phyloP scores from a whole-genome alignment of 64 coral and sea anemone genomes.

The Catalaphyllia jardinei region DNA sequence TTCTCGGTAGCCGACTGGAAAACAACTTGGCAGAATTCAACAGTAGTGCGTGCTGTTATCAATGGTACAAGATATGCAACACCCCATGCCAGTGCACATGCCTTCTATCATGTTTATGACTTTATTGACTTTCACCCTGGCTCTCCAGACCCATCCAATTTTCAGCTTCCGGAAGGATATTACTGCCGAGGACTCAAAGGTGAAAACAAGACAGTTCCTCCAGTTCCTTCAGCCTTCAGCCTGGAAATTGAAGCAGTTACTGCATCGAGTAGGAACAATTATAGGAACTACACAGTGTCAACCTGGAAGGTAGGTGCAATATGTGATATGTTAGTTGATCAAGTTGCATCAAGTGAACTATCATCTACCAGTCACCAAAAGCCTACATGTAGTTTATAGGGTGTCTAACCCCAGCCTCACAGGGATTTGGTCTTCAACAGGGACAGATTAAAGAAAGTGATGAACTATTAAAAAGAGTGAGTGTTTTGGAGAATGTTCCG shows the following conservation, averaged over 20 bases:
- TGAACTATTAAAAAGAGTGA: too few relatives aligned
- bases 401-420: too few relatives aligned
- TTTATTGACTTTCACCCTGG: constrained; percentile 76
- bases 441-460: too few relatives aligned
- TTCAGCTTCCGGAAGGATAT: constrained; percentile 69
- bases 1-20: constrained; percentile 71
- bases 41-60: constrained; percentile 64
- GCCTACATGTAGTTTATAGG: too few relatives aligned
- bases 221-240: constrained; percentile 57
- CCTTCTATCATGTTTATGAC: constrained; percentile 82
- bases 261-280: not conserved
- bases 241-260: constrained; percentile 36
- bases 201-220: constrained; percentile 41
- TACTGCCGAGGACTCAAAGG: constrained; percentile 64
- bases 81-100: not conserved
- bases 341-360: too few relatives aligned
- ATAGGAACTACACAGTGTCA: not conserved
- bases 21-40: constrained; percentile 39
- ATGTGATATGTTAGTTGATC: too few relatives aligned
- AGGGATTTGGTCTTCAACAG: too few relatives aligned
- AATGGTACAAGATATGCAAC: constrained; percentile 43
- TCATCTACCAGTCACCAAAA: too few relatives aligned
- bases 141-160: constrained; percentile 26
- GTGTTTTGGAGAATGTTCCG: too few relatives aligned
- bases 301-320: constrained; percentile 26